Evolutionary conservation across 1,140 invertebrate species (phyloP).

Genomic region (Acyrthosiphon pisum): DNA sequence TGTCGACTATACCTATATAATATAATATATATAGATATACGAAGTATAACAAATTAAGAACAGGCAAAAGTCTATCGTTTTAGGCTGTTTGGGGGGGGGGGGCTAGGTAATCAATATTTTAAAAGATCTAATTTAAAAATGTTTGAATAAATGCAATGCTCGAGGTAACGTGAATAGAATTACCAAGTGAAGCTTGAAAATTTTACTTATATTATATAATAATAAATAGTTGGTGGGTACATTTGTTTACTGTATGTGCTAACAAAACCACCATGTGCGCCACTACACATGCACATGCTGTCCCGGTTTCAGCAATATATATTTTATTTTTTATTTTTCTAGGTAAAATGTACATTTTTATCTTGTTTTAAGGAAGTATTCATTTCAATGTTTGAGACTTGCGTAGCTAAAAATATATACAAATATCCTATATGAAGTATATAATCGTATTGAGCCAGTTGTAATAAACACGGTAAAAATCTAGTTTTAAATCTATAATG

Average conservation of each 20-base stretch:
- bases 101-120: neutral
- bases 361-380: neutral
- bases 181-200: neutral
- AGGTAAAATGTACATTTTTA: neutral
- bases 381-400: neutral
- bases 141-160: neutral
- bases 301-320: too few relatives aligned
- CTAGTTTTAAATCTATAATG: neutral
- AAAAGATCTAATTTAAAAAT: neutral
- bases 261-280: neutral
- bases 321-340: neutral
- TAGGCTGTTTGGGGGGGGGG: too few relatives aligned
- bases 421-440: neutral
- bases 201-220: neutral
- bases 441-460: neutral
- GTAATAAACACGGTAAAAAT: neutral
- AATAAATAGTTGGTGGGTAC: neutral
- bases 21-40: too few relatives aligned
- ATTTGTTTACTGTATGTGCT: neutral
- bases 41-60: too few relatives aligned
- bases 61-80: neutral
- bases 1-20: too few relatives aligned
- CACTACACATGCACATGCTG: too few relatives aligned
- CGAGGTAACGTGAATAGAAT: neutral
- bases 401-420: neutral